Conservation (phyloP, 2,888 invertebrate genomes). For the Epirrhoe alternata region DNA sequence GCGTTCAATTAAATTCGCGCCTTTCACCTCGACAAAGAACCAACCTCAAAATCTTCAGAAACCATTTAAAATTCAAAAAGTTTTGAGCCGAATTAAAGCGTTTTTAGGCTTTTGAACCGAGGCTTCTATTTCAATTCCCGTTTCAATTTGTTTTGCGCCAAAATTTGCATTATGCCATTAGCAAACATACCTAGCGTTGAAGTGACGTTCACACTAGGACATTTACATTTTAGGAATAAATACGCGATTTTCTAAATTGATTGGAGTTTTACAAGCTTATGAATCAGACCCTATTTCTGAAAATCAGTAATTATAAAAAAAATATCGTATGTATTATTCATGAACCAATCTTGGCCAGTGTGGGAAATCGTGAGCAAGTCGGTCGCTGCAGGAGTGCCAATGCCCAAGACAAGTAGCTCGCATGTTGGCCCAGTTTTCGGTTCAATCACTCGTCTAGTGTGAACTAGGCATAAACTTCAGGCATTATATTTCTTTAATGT, state of each 20-base stretch:
- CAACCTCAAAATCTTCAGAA: constrained; percentile 38
- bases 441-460: not conserved
- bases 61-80: constrained; percentile 47
- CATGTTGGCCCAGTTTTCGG: not conserved
- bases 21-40: constrained; percentile 39
- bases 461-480: not conserved
- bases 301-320: no score
- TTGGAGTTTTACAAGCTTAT: not conserved
- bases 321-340: no score
- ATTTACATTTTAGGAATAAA: not conserved
- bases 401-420: not conserved
- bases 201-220: constrained; percentile 17
- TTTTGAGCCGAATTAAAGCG: constrained; percentile 40
- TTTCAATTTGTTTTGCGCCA: constrained; percentile 48
- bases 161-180: constrained; percentile 48
- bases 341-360: no score
- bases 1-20: constrained; percentile 53
- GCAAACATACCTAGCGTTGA: constrained; percentile 21
- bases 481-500: constrained; percentile 3
- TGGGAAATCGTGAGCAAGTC: no score
- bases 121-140: constrained; percentile 48
- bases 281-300: not conserved
- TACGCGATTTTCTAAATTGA: not conserved
- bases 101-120: constrained; percentile 34
- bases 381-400: no score